These are phyloP conservation scores for Prinia subflava DNA, from an alignment of 2,113 vertebrate genomes.

Conservation along the genomic window DNA sequence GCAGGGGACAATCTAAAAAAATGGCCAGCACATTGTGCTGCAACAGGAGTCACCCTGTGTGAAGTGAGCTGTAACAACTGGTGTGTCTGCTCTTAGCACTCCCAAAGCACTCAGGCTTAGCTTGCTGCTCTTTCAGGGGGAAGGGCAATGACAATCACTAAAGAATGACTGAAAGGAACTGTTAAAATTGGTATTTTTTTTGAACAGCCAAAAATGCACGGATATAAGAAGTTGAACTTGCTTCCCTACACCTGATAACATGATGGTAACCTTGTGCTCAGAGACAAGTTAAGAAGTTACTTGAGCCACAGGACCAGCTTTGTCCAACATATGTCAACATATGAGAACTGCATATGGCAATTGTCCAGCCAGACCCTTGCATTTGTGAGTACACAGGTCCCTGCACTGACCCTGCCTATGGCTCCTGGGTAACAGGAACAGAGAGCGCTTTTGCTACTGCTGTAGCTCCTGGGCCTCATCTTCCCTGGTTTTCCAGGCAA, in stretches of 20 bases:
- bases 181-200: not conserved
- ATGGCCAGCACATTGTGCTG: not conserved
- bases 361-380: not conserved
- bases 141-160: not conserved
- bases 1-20: not conserved
- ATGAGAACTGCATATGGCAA: not conserved
- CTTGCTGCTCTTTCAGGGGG: not conserved
- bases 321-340: no score
- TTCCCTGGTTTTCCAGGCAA: not conserved
- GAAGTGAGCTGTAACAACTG: not conserved
- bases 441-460: not conserved
- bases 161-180: not conserved
- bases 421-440: not conserved
- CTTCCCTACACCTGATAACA: not conserved
- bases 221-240: not conserved
- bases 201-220: not conserved
- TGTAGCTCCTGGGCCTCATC: not conserved
- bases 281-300: not conserved
- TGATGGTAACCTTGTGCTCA: not conserved
- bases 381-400: not conserved
- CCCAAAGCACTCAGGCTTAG: not conserved
- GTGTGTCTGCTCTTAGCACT: not conserved
- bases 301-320: not conserved
- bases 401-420: not conserved
- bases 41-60: not conserved